phyloP scores from a whole-genome alignment of 2,113 vertebrate genomes.

The Percina caprodes region DNA sequence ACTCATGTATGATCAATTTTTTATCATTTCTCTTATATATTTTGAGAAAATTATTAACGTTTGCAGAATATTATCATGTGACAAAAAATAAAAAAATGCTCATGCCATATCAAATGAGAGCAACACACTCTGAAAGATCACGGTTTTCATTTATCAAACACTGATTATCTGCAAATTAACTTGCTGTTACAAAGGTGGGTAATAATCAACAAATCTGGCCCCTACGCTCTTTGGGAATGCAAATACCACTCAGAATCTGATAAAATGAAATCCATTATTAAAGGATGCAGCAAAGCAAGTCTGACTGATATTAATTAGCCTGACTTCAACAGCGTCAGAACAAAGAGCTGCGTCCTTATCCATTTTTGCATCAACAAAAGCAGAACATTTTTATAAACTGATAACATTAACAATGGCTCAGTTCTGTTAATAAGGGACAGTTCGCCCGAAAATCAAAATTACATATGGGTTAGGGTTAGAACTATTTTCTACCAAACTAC shows the following conservation, averaged over 20 bases:
- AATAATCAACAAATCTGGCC: constrained; percentile 23
- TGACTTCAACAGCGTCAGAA: constrained; percentile 44
- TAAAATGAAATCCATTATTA: constrained; percentile 51
- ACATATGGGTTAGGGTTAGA: too few species aligned
- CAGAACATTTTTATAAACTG: background rate
- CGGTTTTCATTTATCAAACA: constrained; percentile 3
- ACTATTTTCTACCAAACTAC: too few species aligned
- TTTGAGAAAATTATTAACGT: background rate
- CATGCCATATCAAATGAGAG: background rate
- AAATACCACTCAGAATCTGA: constrained; percentile 46
- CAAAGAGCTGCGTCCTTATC: constrained; percentile 57
- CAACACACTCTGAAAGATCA: background rate
- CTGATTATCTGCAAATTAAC: background rate
- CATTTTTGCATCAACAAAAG: constrained; percentile 10
- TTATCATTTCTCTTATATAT: background rate
- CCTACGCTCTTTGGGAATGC: constrained; percentile 10
- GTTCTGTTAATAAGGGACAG: too few species aligned
- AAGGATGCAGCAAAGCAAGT: constrained; percentile 54
- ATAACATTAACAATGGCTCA: too few species aligned
- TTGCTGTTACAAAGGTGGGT: background rate
- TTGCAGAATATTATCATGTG: background rate
- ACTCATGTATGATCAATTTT: constrained; percentile 1
- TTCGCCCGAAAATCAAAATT: too few species aligned
- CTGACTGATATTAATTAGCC: constrained; percentile 66
- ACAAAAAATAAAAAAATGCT: background rate